Conservation (phyloP, 2,888 invertebrate genomes). For the Drosophila anomalata region DNA sequence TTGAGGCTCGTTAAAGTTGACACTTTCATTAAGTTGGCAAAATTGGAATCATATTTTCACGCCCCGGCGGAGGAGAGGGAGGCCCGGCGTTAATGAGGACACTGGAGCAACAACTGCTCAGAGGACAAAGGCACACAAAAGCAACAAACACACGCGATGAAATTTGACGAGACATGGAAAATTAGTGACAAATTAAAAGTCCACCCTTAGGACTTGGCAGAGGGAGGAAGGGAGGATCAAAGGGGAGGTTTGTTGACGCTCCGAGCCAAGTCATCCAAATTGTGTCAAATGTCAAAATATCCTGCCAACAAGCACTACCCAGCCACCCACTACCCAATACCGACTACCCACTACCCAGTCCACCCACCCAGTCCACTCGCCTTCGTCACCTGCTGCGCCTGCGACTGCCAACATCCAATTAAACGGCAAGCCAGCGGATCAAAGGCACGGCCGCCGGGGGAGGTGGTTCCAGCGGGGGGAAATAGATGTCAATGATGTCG, state of each 20-base stretch:
- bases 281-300: slow-evolving; percentile 78
- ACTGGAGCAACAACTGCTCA: slow-evolving; percentile 6
- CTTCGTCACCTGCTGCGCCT: slow-evolving; percentile 51
- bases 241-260: slow-evolving; percentile 50
- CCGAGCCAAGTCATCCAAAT: slow-evolving; percentile 48
- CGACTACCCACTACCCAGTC: background rate
- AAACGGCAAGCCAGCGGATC: slow-evolving; percentile 56
- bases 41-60: slow-evolving; percentile 31
- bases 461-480: background rate
- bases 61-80: slow-evolving; percentile 36
- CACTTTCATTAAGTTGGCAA: slow-evolving; percentile 81
- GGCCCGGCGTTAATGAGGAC: slow-evolving; percentile 68
- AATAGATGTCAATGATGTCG: slow-evolving; percentile 53
- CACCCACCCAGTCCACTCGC: background rate
- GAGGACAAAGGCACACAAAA: background rate
- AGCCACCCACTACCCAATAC: slow-evolving; percentile 1
- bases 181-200: slow-evolving; percentile 80
- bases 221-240: background rate
- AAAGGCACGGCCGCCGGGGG: slow-evolving; percentile 7
- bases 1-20: slow-evolving; percentile 80
- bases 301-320: slow-evolving; percentile 31
- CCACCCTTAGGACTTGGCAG: slow-evolving; percentile 18
- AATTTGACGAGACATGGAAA: slow-evolving; percentile 74
- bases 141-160: slow-evolving; percentile 35
- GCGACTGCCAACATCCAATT: slow-evolving; percentile 68